Base-by-base conservation (phyloP, 1,140 invertebrate species). In the Tachypleus tridentatus region DNA sequence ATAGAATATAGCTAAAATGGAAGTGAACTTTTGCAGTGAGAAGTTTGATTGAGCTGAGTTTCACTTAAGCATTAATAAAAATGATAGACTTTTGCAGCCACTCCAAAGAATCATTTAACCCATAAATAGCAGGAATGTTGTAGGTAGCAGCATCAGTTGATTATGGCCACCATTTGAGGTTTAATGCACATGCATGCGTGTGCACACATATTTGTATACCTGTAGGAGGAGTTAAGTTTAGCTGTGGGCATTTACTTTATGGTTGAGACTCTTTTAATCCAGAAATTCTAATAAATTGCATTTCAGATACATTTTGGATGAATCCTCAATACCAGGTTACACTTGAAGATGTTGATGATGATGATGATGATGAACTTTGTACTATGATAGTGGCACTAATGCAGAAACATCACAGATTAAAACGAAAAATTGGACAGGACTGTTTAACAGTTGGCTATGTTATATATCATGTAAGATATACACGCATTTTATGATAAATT, bases 311-410 rank as follows among this genome's bases (percentile, higher is more conserved):
- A 0, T 99, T 98, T 79, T 88, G 86, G 79, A 86, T 87, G 66
- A 99, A 99, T 80, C 96, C 96, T 3, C 97, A 99, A 76, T 98
- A 95, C 76, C 84, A 87, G 9, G 86, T 99, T 54, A 88, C 87
- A 0, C 75, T 98, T 59, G 86, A 85, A 48, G 88, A 93, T 76
- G 86, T 88, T 0, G 94, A 98, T 75, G 91, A 87, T 60, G 93
- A 96, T 72, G 89, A 95, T 66, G 88, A 93, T 57, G 82, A 86
- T 65, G 86, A 87, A 66, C 89, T 92, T 64, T 97, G 94, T 80
- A 98, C 96, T 0, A 85, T 84, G 29, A 93, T 98, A 71, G 84
- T 97, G 51, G 94, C 89, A 0, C 77, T 98, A 3, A 80, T 85
- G 74, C 84, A 86, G 73, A 85, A 85, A 69, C 97, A 98, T 79